These are phyloP conservation scores for Odocoileus hemionus DNA, from an alignment of 2,113 vertebrate genomes.

Conservation along the genomic window DNA sequence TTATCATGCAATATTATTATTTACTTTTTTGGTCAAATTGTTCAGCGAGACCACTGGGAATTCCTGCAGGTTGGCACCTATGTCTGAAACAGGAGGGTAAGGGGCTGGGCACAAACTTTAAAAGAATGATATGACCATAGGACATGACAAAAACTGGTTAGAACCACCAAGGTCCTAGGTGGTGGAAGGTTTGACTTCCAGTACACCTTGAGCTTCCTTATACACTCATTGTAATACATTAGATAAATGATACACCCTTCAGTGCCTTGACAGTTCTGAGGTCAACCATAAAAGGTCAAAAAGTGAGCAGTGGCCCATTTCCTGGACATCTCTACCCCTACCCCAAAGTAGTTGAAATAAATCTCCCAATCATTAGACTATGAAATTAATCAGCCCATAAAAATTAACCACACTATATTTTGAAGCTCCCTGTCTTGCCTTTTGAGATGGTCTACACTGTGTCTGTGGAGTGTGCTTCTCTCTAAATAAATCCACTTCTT, in stretches of 20 bases:
- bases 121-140: not conserved
- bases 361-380: not conserved
- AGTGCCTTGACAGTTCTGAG: not conserved
- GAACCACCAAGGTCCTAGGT: not conserved
- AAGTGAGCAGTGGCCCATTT: not conserved
- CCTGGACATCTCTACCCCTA: not conserved
- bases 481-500: not conserved
- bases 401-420: not conserved
- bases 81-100: not conserved
- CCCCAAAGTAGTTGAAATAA: not conserved
- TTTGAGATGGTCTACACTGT: not conserved
- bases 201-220: not conserved
- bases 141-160: not conserved
- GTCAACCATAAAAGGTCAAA: not conserved
- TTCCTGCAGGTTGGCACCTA: not conserved
- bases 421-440: not conserved
- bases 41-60: not conserved
- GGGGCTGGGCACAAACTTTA: not conserved
- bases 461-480: not conserved
- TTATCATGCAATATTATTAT: not conserved
- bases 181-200: not conserved
- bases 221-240: not conserved
- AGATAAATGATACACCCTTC: not conserved
- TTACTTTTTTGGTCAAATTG: not conserved
- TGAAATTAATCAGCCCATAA: not conserved